Evolutionary conservation across 2,888 invertebrate genomes (phyloP), one percentile per base, ranked within the genome.

Genomic region (Aporophyla nigra): DNA sequence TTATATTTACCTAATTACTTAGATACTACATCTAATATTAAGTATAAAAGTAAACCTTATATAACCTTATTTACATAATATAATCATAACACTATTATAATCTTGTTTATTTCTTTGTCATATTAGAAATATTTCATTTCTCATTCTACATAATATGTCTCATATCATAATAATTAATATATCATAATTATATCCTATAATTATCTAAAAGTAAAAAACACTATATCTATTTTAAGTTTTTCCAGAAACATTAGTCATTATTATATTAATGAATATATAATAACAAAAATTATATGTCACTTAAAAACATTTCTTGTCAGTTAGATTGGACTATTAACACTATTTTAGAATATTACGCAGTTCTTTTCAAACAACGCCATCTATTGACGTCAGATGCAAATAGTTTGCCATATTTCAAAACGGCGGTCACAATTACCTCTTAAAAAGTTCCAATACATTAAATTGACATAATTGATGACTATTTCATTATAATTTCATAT

Each of bases 281-380:
- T 71, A 51, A 24, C 27, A 65, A 40, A 51, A 16, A 69, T 19
- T n/a, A 67, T 33, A 33, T n/a, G 1, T 2, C n/a, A n/a, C 21
- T 4, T 33, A 24, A n/a, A 65, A 40, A 5, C 0, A 19, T 54
- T 61, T 33, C 16, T n/a, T 62, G 19, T 27, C n/a, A 43, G 24
- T 61, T 21, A 33, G 9, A 80, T 65, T 74, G n/a, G 5, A 61
- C 27, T 68, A 58, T 68, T 56, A 61, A 21, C 54, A 58, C 65
- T 82, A 80, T 61, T 82, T 80, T 80, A 84, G 63, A 82, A 84
- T 84, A 65, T 51, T 54, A 71, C 71, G 63, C 80, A 40, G 12
- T 51, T 56, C 27, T 40, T 27, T 54, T 67, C 12, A 54, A 66
- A 19, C 0, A 56, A 24, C 67, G 76, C 69, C 76, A 66, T 81